phyloP scores from a whole-genome alignment of 2,113 vertebrate genomes.

The Leptodactylus fuscus region DNA sequence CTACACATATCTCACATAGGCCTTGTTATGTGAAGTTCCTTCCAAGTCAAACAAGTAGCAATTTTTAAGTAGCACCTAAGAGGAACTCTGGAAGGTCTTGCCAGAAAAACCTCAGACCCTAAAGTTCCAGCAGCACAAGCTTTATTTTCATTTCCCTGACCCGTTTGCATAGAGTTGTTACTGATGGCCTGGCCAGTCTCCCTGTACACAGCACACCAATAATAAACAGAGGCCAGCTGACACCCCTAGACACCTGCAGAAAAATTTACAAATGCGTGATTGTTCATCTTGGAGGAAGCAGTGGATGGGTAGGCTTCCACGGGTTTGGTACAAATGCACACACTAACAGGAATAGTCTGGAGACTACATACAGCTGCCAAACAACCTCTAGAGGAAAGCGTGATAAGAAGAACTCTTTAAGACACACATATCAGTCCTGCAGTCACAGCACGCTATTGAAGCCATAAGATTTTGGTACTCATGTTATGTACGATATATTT shows the following conservation, averaged over 20 bases:
- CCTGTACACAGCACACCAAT: slow-evolving; percentile 76
- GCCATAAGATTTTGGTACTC: no score
- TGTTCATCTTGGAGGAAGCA: slow-evolving; percentile 72
- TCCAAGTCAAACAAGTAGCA: slow-evolving; percentile 84
- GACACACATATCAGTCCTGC: background rate
- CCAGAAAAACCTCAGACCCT: slow-evolving; percentile 75
- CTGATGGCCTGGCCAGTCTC: slow-evolving; percentile 79
- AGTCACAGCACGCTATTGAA: background rate
- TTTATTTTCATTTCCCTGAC: slow-evolving; percentile 88
- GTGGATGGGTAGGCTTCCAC: slow-evolving; percentile 42
- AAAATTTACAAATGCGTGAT: slow-evolving; percentile 76
- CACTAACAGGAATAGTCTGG: background rate
- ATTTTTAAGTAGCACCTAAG: slow-evolving; percentile 76
- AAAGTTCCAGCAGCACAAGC: slow-evolving; percentile 70
- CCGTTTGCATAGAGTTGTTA: slow-evolving; percentile 81
- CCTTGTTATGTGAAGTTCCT: slow-evolving; percentile 73
- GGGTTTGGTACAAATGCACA: background rate
- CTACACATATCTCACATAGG: slow-evolving; percentile 67
- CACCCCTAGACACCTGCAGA: slow-evolving; percentile 83
- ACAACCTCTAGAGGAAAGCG: background rate
- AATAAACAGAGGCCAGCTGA: slow-evolving; percentile 84
- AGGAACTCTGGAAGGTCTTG: slow-evolving; percentile 67
- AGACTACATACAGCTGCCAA: slow-evolving; percentile 26
- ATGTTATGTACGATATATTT: no score
- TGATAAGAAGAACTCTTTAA: background rate